Base-by-base conservation (phyloP, 2,797 vertebrate species). In the Mormyrus proboscirostris region DNA sequence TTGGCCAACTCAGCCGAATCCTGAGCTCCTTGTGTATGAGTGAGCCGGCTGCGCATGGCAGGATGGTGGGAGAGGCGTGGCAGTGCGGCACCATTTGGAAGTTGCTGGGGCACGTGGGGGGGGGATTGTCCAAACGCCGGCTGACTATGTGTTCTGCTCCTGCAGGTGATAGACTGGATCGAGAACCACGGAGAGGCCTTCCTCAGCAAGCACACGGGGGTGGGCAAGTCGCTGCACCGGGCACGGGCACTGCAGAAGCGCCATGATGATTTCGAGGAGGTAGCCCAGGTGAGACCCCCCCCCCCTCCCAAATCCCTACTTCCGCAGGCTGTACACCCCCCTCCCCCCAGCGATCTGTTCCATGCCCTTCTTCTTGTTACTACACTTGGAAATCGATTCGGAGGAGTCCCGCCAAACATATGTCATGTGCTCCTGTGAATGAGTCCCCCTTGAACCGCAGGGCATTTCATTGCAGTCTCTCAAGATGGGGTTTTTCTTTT, bases 111-210 rank as follows among this genome's bases (percentile, higher is more conserved):
- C 9, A 9, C 29, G 41, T 4, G 9, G 33, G 53, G 2, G 0
- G 73, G 41, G 38, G 22, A 1, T 19, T 4, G 14, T 41, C 29
- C 73, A 55, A 4, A 83, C 19, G 2, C 10, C 25, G 19, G 14
- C 41, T 85, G 41, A 83, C 73, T 4, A n/a, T 38, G 50, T 59
- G 49, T 57, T 22, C 53, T 6, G 25, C 53, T 50, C 53, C 51
- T 57, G 6, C 59, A 99, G 98, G 98, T 99, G 3, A 92, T 99
- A 93, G 98, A 99, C 94, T 99, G 98, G 98, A 98, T 99, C 91
- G 98, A 99, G 96, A 99, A 99, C 92, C 98, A 99, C 0, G 98
- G 98, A 0, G 98, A 99, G 92, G 98, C 98, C 3, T 99, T 99
- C 93, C 96, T 99, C 89, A 99, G 97, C 95, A 99, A 99, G 93